Conservation (phyloP, 2,113 vertebrate genomes). For the Fregata magnificens region DNA sequence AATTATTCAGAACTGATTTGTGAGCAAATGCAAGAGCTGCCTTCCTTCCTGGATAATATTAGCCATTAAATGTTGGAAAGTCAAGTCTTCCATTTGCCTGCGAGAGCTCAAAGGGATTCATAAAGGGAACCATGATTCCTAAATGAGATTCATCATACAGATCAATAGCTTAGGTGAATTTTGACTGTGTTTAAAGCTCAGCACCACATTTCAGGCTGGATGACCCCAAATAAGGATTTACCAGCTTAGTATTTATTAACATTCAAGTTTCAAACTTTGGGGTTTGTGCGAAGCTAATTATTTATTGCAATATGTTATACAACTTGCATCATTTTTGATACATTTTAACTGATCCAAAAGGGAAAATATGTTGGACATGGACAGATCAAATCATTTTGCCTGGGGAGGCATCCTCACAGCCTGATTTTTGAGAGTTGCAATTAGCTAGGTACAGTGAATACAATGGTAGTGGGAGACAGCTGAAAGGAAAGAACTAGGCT, state of each 20-base stretch:
- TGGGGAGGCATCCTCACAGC: background rate
- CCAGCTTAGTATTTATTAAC: background rate
- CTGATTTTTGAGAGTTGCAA: background rate
- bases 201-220: background rate
- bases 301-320: background rate
- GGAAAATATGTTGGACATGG: background rate
- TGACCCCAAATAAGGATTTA: background rate
- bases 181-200: background rate
- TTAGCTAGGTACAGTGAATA: background rate
- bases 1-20: background rate
- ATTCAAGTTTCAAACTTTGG: background rate
- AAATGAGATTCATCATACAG: background rate
- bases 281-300: background rate
- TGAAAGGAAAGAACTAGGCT: background rate
- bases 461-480: fast-evolving
- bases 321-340: background rate
- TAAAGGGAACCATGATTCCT: background rate
- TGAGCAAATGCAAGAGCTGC: background rate
- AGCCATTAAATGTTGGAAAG: background rate
- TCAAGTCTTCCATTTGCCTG: background rate
- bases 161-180: background rate
- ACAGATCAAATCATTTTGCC: background rate
- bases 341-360: background rate
- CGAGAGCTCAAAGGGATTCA: background rate
- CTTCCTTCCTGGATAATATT: background rate